These are phyloP conservation scores for Pararge aegeria DNA, from an alignment of 1,140 invertebrate genomes.

Conservation along the genomic window DNA sequence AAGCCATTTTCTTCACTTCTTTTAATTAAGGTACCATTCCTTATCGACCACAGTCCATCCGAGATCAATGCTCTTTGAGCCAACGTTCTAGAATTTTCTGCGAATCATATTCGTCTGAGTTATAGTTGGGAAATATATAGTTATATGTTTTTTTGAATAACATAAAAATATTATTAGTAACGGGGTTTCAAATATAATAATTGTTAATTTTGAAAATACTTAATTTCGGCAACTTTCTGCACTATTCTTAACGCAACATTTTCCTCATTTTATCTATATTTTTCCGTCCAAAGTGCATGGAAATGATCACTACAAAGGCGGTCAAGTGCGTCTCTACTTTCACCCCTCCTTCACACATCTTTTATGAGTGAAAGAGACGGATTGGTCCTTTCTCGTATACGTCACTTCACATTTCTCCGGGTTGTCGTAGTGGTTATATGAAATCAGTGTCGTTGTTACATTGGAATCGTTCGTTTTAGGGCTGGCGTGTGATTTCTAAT, in stretches of 20 bases:
- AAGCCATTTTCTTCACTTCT: too few species aligned
- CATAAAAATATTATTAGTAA: neutral
- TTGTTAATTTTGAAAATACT: neutral
- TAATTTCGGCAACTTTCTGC: neutral
- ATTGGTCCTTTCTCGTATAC: slow-evolving; percentile 63
- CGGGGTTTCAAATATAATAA: neutral
- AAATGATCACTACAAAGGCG: slow-evolving; percentile 69
- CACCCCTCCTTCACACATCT: slow-evolving; percentile 39
- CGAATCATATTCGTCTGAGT: neutral
- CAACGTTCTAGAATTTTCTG: slow-evolving; percentile 53
- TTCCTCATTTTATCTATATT: neutral
- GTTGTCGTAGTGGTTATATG: slow-evolving; percentile 50
- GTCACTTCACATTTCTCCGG: slow-evolving; percentile 69
- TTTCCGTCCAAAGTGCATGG: slow-evolving; percentile 38
- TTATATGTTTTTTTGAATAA: too few species aligned
- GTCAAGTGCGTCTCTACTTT: slow-evolving; percentile 47
- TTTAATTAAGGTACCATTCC: slow-evolving; percentile 34
- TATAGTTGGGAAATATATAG: neutral
- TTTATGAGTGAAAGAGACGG: slow-evolving; percentile 52
- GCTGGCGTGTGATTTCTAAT: slow-evolving; percentile 50
- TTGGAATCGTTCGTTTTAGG: slow-evolving; percentile 59
- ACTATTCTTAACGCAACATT: neutral
- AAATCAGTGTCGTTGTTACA: slow-evolving; percentile 65
- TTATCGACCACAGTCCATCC: slow-evolving; percentile 31
- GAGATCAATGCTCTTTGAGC: slow-evolving; percentile 48